Evolutionary conservation across 1,140 invertebrate species (phyloP), one percentile per base, ranked within the genome.

Genomic region (Plectrocnemia conspersa): DNA sequence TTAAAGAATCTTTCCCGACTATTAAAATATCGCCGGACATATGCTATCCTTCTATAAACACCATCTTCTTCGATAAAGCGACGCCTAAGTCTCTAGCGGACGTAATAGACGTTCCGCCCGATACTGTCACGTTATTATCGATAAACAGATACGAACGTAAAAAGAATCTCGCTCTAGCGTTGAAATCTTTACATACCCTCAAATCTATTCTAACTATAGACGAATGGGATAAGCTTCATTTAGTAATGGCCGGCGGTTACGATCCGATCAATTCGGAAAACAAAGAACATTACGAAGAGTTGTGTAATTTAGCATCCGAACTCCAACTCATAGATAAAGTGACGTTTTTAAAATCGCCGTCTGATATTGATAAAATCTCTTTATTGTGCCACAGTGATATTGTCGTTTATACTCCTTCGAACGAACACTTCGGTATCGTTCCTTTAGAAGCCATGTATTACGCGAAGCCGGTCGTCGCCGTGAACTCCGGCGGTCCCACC

Each of bases 391-490:
- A 82, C 52, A 85, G 86, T 65, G 78, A 82, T 59, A 84, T 86
- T 66, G 71, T 99, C 3, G 64, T 99, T 11, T 99, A 99, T 62
- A 99, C 97, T 15, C 97, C 97, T 3, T 80, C 85, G 0, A 92
- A 91, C 69, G 97, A 99, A 71, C 97, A 99, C 77, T 99, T 99
- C 81, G 97, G 97, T 3, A 99, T 99, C 66, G 97, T 99, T 5
- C 97, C 97, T 1, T 73, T 99, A 44, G 97, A 99, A 79, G 94
- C 96, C 0, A 99, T 99, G 97, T 93, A 91, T 66, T 83, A 86
- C 65, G 74, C 78, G 21, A 89, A 91, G 65, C 94, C 96, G 15
- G 95, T 99, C 0, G 85, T 99, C 60, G 97, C 97, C 0, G 85
- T 91, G 0, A 91, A 94, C 66, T 93, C 86, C 68, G 97, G 97